Evolutionary conservation across 2,113 vertebrate species (phyloP).

Genomic region (Ictalurus punctatus): DNA sequence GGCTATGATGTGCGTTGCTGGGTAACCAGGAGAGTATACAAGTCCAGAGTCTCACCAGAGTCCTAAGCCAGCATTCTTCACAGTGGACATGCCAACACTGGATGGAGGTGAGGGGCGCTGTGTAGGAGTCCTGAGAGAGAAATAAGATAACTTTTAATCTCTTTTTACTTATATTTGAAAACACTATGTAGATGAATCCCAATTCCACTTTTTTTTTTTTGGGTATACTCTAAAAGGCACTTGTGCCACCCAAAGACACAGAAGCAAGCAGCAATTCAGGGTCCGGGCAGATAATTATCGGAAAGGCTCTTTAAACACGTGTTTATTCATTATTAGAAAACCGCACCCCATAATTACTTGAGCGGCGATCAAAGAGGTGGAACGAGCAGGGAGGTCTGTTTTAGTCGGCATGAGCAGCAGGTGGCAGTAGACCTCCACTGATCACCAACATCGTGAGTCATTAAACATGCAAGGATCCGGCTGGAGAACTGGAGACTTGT

Average conservation of each 20-base stretch:
- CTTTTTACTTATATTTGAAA: background rate
- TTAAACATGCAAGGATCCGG: background rate
- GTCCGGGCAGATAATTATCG: constrained; percentile 1
- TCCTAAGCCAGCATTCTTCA: constrained; percentile 99
- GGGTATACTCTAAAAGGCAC: background rate
- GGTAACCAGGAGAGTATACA: constrained; percentile 26
- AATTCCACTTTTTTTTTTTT: background rate
- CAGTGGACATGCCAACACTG: constrained; percentile 99
- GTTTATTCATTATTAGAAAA: constrained; percentile 18
- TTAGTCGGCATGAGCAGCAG: constrained; percentile 60
- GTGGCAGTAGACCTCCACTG: constrained; percentile 65
- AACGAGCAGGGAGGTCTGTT: constrained; percentile 1
- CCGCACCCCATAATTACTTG: background rate
- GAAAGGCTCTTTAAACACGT: constrained; percentile 2
- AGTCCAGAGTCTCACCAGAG: constrained; percentile 81
- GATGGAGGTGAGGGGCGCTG: constrained; percentile 97
- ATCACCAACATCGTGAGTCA: background rate
- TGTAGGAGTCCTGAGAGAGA: constrained; percentile 88
- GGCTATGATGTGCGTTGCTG: constrained; percentile 15
- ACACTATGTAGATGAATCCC: background rate
- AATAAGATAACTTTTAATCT: constrained; percentile 19
- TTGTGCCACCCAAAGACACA: background rate
- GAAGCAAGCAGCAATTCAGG: background rate
- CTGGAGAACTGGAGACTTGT: background rate
- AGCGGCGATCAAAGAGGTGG: background rate